phyloP scores from a whole-genome alignment of 2,113 vertebrate genomes.

The Dryoscopus gambensis region DNA sequence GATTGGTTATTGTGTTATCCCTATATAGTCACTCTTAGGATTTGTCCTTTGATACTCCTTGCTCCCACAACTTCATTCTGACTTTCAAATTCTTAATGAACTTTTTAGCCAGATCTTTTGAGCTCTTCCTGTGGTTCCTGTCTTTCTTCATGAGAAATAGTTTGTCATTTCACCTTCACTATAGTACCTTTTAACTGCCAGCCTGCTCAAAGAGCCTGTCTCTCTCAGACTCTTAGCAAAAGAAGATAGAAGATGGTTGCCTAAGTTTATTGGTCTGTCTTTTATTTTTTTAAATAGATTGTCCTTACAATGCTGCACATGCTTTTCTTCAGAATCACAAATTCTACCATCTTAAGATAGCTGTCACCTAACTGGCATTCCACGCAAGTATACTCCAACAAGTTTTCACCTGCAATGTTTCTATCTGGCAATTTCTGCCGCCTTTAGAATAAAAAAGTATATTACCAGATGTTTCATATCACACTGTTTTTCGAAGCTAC shows the following conservation, averaged over 20 bases:
- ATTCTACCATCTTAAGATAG: not conserved
- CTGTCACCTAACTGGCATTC: not conserved
- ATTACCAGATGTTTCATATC: not conserved
- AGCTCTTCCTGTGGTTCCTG: not conserved
- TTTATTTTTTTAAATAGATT: not conserved
- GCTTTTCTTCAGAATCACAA: not conserved
- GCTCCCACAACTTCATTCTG: not conserved
- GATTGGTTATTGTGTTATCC: not conserved
- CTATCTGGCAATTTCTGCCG: not conserved
- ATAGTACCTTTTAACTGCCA: not conserved
- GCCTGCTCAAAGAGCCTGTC: not conserved
- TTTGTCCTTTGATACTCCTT: not conserved
- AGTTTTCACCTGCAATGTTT: not conserved
- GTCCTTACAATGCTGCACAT: not conserved
- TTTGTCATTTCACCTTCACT: not conserved
- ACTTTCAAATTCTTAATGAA: not conserved
- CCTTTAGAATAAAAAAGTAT: not conserved
- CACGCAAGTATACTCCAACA: not conserved
- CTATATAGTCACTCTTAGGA: not conserved
- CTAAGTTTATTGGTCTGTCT: not conserved
- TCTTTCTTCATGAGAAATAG: not conserved
- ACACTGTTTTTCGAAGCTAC: not conserved
- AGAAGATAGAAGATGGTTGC: not conserved
- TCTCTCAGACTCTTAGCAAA: not conserved
- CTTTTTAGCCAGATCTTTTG: not conserved